phyloP scores from a whole-genome alignment of 2,888 invertebrate species.

The Strigamia maritima region DNA sequence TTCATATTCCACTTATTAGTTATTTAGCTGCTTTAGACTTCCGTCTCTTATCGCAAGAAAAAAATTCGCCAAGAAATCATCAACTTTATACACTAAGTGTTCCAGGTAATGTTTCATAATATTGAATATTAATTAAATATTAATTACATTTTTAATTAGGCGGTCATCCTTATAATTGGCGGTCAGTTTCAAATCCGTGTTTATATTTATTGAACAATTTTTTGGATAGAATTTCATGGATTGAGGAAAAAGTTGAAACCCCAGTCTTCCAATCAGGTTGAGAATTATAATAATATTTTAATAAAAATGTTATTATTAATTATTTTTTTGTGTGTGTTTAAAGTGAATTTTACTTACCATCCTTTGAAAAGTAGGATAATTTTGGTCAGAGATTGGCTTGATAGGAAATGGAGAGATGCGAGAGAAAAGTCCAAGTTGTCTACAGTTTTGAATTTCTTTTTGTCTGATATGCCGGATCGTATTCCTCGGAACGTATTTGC shows the following conservation, averaged over 20 bases:
- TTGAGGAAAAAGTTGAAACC: neutral
- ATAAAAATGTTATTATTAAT: neutral
- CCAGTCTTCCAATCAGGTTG: neutral
- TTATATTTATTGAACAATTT: constrained; percentile 64
- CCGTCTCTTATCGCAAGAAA: neutral
- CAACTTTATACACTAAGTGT: constrained; percentile 6
- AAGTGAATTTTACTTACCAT: neutral
- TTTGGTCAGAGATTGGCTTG: neutral
- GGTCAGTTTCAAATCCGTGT: constrained; percentile 64
- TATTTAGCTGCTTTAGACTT: constrained; percentile 12
- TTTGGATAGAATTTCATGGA: constrained; percentile 50
- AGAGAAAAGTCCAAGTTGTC: constrained; percentile 65
- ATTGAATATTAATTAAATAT: no score
- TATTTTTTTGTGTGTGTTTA: neutral
- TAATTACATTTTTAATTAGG: constrained; percentile 52
- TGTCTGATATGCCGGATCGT: constrained; percentile 65
- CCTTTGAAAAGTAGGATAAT: neutral
- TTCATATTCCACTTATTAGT: constrained; percentile 9
- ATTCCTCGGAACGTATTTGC: constrained; percentile 65
- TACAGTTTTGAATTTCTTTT: constrained; percentile 19
- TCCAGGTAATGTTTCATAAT: no score
- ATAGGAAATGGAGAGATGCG: constrained; percentile 44
- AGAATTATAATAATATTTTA: neutral
- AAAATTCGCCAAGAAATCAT: neutral
- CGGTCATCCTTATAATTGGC: constrained; percentile 86